phyloP scores from a whole-genome alignment of 2,113 vertebrate genomes.

The Menidia beryllina region DNA sequence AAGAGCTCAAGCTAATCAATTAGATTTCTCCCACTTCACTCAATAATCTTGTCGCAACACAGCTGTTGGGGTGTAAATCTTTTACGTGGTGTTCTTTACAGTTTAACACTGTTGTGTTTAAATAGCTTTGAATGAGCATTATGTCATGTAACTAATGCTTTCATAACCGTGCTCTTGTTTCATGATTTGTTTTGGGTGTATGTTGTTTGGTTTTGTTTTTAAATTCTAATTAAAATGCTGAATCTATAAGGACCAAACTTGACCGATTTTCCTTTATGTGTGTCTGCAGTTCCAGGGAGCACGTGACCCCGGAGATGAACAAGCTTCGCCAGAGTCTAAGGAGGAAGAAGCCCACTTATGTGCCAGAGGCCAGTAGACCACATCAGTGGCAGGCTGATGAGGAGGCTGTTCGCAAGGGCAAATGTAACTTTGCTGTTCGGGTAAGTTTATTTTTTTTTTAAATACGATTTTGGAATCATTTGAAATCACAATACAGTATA shows the following conservation, averaged over 20 bases:
- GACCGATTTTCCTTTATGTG: slow-evolving; percentile 2
- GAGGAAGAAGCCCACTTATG: slow-evolving; percentile 90
- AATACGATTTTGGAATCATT: too few species aligned
- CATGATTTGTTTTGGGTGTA: background rate
- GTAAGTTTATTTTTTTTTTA: slow-evolving; percentile 72
- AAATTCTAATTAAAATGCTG: too few species aligned
- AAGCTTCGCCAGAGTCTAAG: slow-evolving; percentile 93
- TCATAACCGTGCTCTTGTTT: background rate
- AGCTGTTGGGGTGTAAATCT: background rate
- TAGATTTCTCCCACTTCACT: slow-evolving; percentile 28
- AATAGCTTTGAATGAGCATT: background rate
- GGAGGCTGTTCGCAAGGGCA: slow-evolving; percentile 91
- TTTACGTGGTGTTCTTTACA: slow-evolving; percentile 8
- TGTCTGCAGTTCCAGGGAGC: slow-evolving; percentile 76
- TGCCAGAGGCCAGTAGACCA: slow-evolving; percentile 91
- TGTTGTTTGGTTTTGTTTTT: background rate
- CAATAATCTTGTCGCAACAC: slow-evolving; percentile 20
- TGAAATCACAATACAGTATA: too few species aligned
- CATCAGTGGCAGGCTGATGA: slow-evolving; percentile 95
- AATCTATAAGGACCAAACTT: too few species aligned
- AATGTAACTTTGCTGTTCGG: slow-evolving; percentile 91
- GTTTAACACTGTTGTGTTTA: background rate
- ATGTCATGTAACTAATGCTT: too few species aligned
- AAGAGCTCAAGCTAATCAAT: slow-evolving; percentile 53
- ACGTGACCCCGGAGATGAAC: slow-evolving; percentile 91